phyloP scores from a whole-genome alignment of 37 sponge, comb jelly and placozoan genomes.

The Chondrosia reniformis region DNA sequence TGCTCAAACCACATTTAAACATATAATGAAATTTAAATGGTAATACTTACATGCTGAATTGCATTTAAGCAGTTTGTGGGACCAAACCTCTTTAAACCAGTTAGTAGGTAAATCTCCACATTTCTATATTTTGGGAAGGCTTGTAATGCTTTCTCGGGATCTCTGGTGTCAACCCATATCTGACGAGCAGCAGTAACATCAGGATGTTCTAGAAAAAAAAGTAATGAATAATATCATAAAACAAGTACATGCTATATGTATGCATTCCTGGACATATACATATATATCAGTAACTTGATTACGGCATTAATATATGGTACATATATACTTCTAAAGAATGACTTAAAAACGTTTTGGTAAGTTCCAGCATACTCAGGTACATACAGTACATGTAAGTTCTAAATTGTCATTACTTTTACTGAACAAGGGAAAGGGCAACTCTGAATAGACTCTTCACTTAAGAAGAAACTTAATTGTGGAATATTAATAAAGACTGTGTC shows the following conservation, averaged over 20 bases:
- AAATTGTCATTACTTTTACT: too few species aligned
- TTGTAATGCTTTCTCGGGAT: constrained; percentile 41
- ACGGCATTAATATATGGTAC: not conserved
- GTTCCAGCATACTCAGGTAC: too few species aligned
- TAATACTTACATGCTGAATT: constrained; percentile 53
- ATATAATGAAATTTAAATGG: too few species aligned
- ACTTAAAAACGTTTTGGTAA: too few species aligned
- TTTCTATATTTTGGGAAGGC: constrained; percentile 37
- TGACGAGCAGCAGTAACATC: constrained; percentile 34
- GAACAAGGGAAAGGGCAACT: too few species aligned
- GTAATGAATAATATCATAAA: too few species aligned
- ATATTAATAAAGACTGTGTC: too few species aligned
- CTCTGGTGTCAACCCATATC: constrained; percentile 48
- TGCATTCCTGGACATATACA: not conserved
- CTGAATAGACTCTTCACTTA: too few species aligned
- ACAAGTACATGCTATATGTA: not conserved
- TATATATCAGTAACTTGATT: not conserved
- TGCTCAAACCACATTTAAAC: too few species aligned
- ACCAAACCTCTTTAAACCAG: constrained; percentile 55
- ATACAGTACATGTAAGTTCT: too few species aligned
- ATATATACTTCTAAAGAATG: not conserved
- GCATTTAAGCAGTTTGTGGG: constrained; percentile 40
- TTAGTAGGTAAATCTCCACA: constrained; percentile 44
- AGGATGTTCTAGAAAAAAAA: constrained; percentile 34
- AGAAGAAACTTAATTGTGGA: too few species aligned